Evolutionary conservation across 1,140 invertebrate species (phyloP).

Genomic region (Cydia amplana): DNA sequence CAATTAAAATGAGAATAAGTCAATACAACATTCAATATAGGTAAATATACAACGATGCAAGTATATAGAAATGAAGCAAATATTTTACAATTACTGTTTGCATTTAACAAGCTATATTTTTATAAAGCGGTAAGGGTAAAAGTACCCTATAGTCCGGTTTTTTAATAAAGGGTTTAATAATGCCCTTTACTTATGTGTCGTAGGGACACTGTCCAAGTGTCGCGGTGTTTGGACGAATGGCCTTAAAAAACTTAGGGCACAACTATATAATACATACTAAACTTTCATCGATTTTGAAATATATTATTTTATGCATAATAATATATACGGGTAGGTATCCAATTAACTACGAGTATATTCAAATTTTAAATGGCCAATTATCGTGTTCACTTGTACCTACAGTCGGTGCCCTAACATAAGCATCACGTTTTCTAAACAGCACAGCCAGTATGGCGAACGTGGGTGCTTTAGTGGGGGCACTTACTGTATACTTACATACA

Average conservation of each 20-base stretch:
- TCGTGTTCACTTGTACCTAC: slow-evolving; percentile 31
- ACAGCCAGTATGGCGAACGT: too few relatives aligned
- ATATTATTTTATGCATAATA: too few relatives aligned
- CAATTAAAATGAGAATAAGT: slow-evolving; percentile 72
- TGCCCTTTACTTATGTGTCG: background rate
- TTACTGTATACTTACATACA: background rate
- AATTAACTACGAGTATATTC: slow-evolving; percentile 22
- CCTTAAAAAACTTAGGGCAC: too few relatives aligned
- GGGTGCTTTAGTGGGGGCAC: too few relatives aligned
- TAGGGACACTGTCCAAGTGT: background rate
- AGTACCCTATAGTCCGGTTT: background rate
- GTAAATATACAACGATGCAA: background rate
- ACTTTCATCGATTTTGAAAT: too few relatives aligned
- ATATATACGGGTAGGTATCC: background rate
- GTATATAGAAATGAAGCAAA: background rate
- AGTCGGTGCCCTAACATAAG: too few relatives aligned
- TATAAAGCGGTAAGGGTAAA: too few relatives aligned
- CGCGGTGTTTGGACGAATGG: too few relatives aligned
- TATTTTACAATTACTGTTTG: background rate
- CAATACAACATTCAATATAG: slow-evolving; percentile 7
- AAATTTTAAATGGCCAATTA: slow-evolving; percentile 40
- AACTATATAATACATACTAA: too few relatives aligned
- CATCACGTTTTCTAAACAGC: too few relatives aligned
- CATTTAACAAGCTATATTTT: too few relatives aligned
- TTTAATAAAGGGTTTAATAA: background rate